Conservation (phyloP, 2,888 invertebrate genomes). For the Nomada flava region DNA sequence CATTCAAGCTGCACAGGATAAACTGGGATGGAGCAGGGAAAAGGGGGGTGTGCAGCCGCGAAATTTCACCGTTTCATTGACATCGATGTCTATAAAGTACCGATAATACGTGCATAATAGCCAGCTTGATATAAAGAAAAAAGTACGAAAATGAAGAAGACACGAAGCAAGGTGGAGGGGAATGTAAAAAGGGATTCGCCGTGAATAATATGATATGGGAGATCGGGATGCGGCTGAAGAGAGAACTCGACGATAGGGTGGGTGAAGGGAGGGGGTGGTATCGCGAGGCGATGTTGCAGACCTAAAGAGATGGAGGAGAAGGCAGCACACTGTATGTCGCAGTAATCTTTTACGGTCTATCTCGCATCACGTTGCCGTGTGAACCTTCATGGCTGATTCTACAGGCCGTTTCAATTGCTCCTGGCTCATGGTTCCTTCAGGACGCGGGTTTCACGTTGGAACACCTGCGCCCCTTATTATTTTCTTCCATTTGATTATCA, state of each 20-base stretch:
- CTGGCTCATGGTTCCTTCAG: background rate
- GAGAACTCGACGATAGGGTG: conserved; percentile 60
- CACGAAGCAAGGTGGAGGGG: conserved; percentile 51
- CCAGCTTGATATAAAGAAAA: conserved; percentile 70
- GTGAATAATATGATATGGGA: conserved; percentile 80
- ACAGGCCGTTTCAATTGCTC: conserved; percentile 56
- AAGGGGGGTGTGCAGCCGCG: conserved; percentile 29
- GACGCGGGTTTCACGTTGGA: conserved; percentile 1
- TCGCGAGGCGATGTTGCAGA: conserved; percentile 44
- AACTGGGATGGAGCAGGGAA: background rate
- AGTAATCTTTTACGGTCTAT: conserved; percentile 80
- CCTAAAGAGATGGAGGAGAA: conserved; percentile 53
- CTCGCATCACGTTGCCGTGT: conserved; percentile 73
- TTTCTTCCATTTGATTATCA: background rate
- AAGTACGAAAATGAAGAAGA: background rate
- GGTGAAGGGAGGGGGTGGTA: conserved; percentile 45
- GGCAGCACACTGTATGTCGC: conserved; percentile 75
- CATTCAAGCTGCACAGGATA: conserved; percentile 37
- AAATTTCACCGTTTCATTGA: conserved; percentile 64
- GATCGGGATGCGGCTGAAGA: conserved; percentile 75
- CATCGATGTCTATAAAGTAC: conserved; percentile 71
- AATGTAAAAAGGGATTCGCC: conserved; percentile 75
- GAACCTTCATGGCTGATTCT: conserved; percentile 60
- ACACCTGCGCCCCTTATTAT: too few relatives aligned
- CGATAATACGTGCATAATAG: conserved; percentile 79